A percentile compares a stretch with the other conserved stretches of the same genome.
These are phyloP conservation scores for Dynastes tityus DNA, from an alignment of 2,888 invertebrate species.

Conservation along the genomic window DNA sequence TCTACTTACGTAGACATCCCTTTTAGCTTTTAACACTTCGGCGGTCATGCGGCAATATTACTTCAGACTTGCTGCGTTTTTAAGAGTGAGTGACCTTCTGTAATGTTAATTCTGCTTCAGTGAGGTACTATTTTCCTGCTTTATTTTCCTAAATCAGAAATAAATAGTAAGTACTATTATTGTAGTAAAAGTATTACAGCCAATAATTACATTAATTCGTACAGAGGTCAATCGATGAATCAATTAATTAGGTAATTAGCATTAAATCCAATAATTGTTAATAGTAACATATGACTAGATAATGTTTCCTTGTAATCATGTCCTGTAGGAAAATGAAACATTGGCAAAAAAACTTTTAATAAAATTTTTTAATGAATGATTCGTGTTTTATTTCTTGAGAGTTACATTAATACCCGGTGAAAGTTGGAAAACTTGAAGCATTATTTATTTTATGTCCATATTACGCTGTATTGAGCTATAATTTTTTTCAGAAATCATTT, in stretches of 20 bases:
- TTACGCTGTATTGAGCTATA: too few species aligned
- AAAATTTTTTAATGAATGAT: constrained; percentile 23
- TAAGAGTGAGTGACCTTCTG: constrained; percentile 44
- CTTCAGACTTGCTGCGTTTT: constrained; percentile 44
- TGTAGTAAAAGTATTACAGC: neutral
- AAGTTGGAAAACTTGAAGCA: too few species aligned
- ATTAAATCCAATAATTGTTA: constrained; percentile 3
- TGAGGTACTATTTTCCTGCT: neutral
- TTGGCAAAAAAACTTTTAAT: constrained; percentile 6
- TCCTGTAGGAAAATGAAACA: constrained; percentile 16
- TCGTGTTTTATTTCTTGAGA: neutral
- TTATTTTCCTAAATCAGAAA: neutral
- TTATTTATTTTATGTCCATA: too few species aligned
- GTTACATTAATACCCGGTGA: too few species aligned
- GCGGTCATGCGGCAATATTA: constrained; percentile 46
- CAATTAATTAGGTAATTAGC: constrained; percentile 18
- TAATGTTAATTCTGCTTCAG: constrained; percentile 34
- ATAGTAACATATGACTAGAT: neutral
- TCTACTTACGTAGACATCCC: constrained; percentile 36
- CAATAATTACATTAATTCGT: neutral
- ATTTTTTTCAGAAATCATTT: too few species aligned
- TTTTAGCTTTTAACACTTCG: constrained; percentile 46
- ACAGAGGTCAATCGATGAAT: constrained; percentile 17
- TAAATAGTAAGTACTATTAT: neutral
- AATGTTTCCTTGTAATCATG: constrained; percentile 17